Evolutionary conservation across 2,113 vertebrate genomes (phyloP).

Genomic region (Peromyscus maniculatus): DNA sequence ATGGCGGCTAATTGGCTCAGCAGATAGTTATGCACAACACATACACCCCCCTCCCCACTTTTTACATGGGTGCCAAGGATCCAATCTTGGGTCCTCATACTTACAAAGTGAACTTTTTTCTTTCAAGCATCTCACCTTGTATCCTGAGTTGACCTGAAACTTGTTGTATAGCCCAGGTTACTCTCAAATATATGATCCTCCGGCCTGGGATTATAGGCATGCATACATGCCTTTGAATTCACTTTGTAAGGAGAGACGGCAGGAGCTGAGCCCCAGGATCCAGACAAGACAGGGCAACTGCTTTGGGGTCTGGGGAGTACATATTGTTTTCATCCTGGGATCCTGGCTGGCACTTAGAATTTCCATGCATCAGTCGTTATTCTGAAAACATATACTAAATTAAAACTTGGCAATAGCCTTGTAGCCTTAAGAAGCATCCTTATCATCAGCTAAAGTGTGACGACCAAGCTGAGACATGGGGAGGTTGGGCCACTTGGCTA

Average conservation of each 20-base stretch:
- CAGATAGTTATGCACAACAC: not conserved
- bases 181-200: not conserved
- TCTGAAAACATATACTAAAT: not conserved
- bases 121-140: not conserved
- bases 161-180: not conserved
- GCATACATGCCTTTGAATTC: not conserved
- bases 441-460: not conserved
- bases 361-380: not conserved
- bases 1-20: not conserved
- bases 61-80: not conserved
- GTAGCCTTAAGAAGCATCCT: not conserved
- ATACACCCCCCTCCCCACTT: not conserved
- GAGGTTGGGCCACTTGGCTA: not conserved
- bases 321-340: not conserved
- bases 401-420: not conserved
- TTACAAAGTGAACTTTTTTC: not conserved
- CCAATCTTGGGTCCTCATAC: not conserved
- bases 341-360: not conserved
- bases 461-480: not conserved
- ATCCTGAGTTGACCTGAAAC: not conserved
- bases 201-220: not conserved
- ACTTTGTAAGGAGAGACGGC: not conserved
- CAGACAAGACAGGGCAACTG: not conserved
- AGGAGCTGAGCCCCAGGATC: not conserved
- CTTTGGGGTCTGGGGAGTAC: not conserved